Evolutionary conservation across 2,888 invertebrate genomes (phyloP), one percentile per base, ranked within the genome.

Genomic region (Drosophila fulvimacula): DNA sequence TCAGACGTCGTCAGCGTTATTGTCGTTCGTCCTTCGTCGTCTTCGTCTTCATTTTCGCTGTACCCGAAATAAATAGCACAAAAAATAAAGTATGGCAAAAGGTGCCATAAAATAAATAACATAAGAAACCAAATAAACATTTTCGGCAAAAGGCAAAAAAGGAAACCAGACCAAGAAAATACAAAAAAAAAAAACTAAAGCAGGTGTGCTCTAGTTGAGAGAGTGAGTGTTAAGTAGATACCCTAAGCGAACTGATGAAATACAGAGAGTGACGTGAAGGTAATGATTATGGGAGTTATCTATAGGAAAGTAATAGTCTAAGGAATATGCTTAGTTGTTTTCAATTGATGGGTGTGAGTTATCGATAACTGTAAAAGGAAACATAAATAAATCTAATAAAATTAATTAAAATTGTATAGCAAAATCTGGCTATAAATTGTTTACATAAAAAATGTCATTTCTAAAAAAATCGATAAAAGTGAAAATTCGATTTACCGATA

Each of bases 101-200:
- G 85, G 85, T 86, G 87, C 85, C 85, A 87, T 86, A 82, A 86
- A 86, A 86, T 86, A 86, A 86, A 86, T 87, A 85, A 86, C 87
- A 86, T 61, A 75, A 82, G 81, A 84, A 82, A 85, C 87, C 82
- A 76, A 87, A 86, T 86, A 86, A 86, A 86, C 85, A 87, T 86
- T 87, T 77, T 82, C 27, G 85, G 77, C 79, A 57, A 75, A 69
- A 73, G 65, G 60, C 62, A 69, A 63, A 68, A 69, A 77, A 66
- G 48, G 74, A 65, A 42, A 53, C 64, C 59, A 62, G 68, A 68
- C 67, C 73, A 10, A 19, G 11, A 19, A 41, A 41, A 41, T 6
- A 41, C 19, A 2, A 41, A 30, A 21, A 24, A 55, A 19, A 11
- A 59, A 59, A 32, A 53, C 5, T 13, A 7, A 44, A 17, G 56